A percentile compares a stretch with the other conserved stretches of the same genome.
These are phyloP conservation scores for Corynorhinus townsendii DNA, from an alignment of 2,113 vertebrate species.

Conservation along the genomic window DNA sequence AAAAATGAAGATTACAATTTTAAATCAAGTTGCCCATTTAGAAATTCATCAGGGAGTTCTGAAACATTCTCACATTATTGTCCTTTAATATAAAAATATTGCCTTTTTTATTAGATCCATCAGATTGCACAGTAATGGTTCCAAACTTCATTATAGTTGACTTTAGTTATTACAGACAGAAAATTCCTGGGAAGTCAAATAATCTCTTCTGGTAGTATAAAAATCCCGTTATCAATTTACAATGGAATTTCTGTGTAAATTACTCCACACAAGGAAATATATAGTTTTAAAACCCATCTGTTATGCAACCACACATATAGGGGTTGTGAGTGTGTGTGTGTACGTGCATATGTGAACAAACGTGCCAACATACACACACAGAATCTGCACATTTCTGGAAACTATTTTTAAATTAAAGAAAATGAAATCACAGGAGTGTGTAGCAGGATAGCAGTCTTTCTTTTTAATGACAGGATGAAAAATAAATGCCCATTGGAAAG, in stretches of 20 bases:
- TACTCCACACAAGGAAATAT: constrained; percentile 77
- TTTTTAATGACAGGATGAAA: constrained; percentile 80
- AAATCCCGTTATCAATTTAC: constrained; percentile 69
- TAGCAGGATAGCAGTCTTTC: constrained; percentile 81
- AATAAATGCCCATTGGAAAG: constrained; percentile 85
- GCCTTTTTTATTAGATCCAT: constrained; percentile 76
- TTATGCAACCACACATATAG: constrained; percentile 32
- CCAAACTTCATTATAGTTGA: constrained; percentile 73
- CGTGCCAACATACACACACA: constrained; percentile 71
- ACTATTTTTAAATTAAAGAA: constrained; percentile 83
- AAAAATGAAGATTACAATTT: constrained; percentile 80
- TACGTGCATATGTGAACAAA: constrained; percentile 48
- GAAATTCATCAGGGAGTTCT: constrained; percentile 79
- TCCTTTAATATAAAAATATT: constrained; percentile 76
- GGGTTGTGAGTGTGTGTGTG: constrained; percentile 47
- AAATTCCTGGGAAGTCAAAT: constrained; percentile 75
- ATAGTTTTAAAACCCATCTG: constrained; percentile 77
- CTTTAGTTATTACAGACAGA: constrained; percentile 72
- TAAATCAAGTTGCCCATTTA: constrained; percentile 76
- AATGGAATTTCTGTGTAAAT: constrained; percentile 79
- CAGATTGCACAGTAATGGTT: constrained; percentile 72
- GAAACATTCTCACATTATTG: constrained; percentile 75
- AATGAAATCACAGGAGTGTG: constrained; percentile 81
- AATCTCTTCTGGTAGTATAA: constrained; percentile 70
- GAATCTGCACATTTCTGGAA: constrained; percentile 75